A percentile compares a stretch with the other conserved stretches of the same genome.
Conservation (phyloP, 1,140 invertebrate genomes). For the Meloidogyne exigua region DNA sequence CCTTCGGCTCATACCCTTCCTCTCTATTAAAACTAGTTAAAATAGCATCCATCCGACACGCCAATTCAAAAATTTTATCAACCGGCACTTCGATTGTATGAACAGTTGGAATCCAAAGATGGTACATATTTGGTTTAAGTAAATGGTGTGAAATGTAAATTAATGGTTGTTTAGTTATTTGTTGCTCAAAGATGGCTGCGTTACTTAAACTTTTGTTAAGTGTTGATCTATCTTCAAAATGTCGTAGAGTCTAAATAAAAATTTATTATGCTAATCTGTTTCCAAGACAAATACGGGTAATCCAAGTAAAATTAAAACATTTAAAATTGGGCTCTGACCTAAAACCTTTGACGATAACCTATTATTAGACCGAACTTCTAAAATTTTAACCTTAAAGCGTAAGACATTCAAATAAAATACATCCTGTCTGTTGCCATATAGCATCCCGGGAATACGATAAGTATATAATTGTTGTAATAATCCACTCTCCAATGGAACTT, state of each 20-base stretch:
- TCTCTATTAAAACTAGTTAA: background rate
- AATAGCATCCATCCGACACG: background rate
- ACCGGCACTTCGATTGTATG: background rate
- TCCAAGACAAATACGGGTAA: no score
- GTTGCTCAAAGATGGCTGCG: background rate
- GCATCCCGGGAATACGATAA: background rate
- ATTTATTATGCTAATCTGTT: no score
- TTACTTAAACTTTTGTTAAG: background rate
- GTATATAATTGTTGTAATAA: slow-evolving; percentile 1
- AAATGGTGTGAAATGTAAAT: background rate
- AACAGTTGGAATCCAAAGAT: background rate
- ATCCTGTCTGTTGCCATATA: background rate
- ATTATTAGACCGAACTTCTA: no score
- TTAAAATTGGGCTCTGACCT: no score
- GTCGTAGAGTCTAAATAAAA: background rate
- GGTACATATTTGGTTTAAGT: background rate
- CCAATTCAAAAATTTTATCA: background rate
- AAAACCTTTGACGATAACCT: no score
- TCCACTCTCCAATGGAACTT: background rate
- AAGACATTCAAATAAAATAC: background rate
- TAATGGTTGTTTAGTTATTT: slow-evolving; percentile 2
- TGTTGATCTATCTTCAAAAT: background rate
- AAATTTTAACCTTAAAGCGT: background rate
- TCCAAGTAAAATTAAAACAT: no score
- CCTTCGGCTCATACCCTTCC: background rate